These are phyloP conservation scores for Carcinoscorpius rotundicauda DNA, from an alignment of 1,140 invertebrate species.

Conservation along the genomic window DNA sequence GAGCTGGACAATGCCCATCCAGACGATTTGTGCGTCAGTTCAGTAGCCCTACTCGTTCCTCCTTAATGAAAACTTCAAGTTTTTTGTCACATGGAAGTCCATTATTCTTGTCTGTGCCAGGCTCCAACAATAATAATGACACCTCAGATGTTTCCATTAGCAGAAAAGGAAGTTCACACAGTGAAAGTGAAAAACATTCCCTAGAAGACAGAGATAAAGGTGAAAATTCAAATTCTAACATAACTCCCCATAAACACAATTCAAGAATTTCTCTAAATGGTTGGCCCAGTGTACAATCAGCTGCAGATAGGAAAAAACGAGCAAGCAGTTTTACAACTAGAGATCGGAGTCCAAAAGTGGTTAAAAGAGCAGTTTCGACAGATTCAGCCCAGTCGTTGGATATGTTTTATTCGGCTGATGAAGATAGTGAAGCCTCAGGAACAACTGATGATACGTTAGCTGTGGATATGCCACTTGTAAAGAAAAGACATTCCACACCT, in stretches of 20 bases:
- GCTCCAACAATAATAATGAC: no score
- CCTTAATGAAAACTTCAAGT: no score
- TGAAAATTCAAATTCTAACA: not conserved
- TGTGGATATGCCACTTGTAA: constrained; percentile 1
- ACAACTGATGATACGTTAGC: not conserved
- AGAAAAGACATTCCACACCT: not conserved
- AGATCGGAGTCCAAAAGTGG: not conserved
- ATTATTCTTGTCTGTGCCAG: no score
- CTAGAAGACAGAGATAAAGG: not conserved
- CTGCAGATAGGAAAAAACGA: no score
- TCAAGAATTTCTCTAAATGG: constrained; percentile 17
- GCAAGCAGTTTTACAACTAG: not conserved
- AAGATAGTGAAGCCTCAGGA: constrained; percentile 43
- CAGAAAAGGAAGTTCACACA: not conserved
- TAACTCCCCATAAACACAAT: constrained; percentile 6
- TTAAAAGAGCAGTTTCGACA: constrained; percentile 57
- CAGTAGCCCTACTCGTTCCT: no score
- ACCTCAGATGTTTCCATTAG: no score
- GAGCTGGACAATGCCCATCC: no score
- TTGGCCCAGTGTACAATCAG: constrained; percentile 1
- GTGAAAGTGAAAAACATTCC: not conserved
- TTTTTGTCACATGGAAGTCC: no score
- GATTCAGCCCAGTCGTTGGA: constrained; percentile 66
- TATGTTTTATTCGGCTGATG: constrained; percentile 79
- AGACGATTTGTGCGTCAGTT: no score